phyloP scores from a whole-genome alignment of 2,888 invertebrate genomes.

The Eudasyphora cyanicolor region DNA sequence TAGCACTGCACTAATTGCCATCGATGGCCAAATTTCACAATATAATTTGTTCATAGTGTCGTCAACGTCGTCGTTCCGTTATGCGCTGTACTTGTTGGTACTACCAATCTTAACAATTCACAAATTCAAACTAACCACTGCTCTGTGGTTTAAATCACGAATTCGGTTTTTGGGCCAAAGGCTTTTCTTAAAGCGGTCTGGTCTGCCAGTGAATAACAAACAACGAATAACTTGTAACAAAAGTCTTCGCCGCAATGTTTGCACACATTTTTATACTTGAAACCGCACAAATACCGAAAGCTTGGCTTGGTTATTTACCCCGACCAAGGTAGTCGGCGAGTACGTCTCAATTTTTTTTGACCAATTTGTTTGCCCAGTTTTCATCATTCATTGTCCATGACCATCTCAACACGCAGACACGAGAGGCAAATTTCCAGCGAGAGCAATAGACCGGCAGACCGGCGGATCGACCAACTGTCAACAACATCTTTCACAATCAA shows the following conservation, averaged over 20 bases:
- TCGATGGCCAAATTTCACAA: neutral
- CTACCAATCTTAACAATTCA: conserved; percentile 13
- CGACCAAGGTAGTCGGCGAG: neutral
- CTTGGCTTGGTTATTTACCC: neutral
- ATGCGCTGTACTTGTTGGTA: no score
- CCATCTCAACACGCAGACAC: conserved; percentile 6
- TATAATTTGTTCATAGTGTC: neutral
- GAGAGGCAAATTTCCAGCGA: neutral
- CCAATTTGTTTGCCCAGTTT: conserved; percentile 22
- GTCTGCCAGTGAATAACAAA: neutral
- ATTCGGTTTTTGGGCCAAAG: conserved; percentile 4
- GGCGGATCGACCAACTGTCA: conserved; percentile 39
- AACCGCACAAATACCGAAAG: neutral
- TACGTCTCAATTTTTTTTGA: neutral
- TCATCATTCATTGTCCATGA: conserved; percentile 29
- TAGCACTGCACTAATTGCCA: neutral
- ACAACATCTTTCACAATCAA: conserved; percentile 62
- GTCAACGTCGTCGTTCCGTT: neutral
- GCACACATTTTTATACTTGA: conserved; percentile 21
- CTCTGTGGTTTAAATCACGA: conserved; percentile 8
- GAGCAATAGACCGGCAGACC: neutral
- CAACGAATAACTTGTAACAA: conserved; percentile 7
- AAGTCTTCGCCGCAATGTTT: neutral
- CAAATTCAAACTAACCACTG: neutral
- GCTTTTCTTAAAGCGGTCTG: neutral